Conservation (phyloP, 1,140 invertebrate species). For the Episyrphus balteatus region DNA sequence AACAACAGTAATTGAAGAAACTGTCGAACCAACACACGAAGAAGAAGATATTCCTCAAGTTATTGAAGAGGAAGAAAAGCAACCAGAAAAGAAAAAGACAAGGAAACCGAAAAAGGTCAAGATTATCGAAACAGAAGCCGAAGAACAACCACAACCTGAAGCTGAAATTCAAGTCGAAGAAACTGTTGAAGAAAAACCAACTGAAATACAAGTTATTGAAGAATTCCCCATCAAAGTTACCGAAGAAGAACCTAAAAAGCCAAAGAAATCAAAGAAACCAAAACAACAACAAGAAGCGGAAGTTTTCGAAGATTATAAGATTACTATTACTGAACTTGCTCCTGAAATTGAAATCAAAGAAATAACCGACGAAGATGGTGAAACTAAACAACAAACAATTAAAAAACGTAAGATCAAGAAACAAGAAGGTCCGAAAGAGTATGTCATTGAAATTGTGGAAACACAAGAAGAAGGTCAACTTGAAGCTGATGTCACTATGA, state of each 20-base stretch:
- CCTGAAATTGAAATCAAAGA: slow-evolving; percentile 12
- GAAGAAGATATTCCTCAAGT: slow-evolving; percentile 17
- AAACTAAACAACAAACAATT: slow-evolving; percentile 16
- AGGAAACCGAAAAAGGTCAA: slow-evolving; percentile 31
- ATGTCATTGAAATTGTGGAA: slow-evolving; percentile 37
- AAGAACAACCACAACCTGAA: background rate
- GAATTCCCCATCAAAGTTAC: too few relatives aligned
- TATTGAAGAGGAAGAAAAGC: too few relatives aligned
- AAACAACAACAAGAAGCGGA: slow-evolving; percentile 3
- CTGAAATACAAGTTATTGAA: slow-evolving; percentile 9
- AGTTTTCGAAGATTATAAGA: slow-evolving; percentile 13
- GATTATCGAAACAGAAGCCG: slow-evolving; percentile 12
- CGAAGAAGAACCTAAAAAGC: too few relatives aligned
- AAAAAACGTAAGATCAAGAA: slow-evolving; percentile 38
- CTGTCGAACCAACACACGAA: slow-evolving; percentile 27
- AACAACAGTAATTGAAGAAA: slow-evolving; percentile 10
- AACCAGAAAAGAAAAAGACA: too few relatives aligned
- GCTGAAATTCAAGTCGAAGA: slow-evolving; percentile 11
- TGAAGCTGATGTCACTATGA: slow-evolving; percentile 21
- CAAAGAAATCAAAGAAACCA: slow-evolving; percentile 12
- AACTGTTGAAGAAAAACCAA: slow-evolving; percentile 9
- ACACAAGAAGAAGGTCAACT: slow-evolving; percentile 13
- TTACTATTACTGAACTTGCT: slow-evolving; percentile 25
- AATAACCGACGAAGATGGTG: slow-evolving; percentile 13
- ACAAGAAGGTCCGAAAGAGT: slow-evolving; percentile 33